phyloP scores from a whole-genome alignment of 1,140 invertebrate species.

The Drosophila pallidifrons region DNA sequence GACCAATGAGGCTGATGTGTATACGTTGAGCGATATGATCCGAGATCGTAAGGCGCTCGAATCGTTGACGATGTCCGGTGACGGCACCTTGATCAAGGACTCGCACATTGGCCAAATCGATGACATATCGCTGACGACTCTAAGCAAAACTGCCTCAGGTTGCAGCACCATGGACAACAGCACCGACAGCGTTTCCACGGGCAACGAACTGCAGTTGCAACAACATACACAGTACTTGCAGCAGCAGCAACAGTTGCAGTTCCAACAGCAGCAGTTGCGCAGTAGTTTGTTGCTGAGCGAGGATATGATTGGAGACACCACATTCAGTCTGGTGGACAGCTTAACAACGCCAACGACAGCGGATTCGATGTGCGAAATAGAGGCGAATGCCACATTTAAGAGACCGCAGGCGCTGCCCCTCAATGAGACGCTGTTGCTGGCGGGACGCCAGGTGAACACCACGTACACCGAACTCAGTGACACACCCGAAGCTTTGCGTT shows the following conservation, averaged over 20 bases:
- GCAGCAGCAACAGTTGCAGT: background rate
- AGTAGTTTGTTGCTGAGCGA: conserved; percentile 69
- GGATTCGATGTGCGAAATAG: conserved; percentile 34
- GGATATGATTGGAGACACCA: conserved; percentile 79
- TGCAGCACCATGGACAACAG: conserved; percentile 83
- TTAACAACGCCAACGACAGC: conserved; percentile 55
- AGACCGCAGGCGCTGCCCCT: conserved; percentile 38
- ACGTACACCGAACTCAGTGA: conserved; percentile 70
- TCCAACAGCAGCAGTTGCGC: conserved; percentile 25
- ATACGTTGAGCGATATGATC: conserved; percentile 78
- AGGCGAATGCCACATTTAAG: conserved; percentile 58
- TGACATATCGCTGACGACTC: conserved; percentile 73
- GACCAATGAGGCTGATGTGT: conserved; percentile 32
- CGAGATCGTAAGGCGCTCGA: conserved; percentile 77
- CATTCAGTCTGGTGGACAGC: conserved; percentile 76
- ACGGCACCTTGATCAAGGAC: conserved; percentile 80
- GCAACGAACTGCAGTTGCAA: conserved; percentile 37
- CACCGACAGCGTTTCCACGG: conserved; percentile 74
- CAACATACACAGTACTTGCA: background rate
- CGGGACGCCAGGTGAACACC: conserved; percentile 60
- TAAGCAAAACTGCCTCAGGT: conserved; percentile 78
- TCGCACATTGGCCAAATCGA: conserved; percentile 82
- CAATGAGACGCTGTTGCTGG: conserved; percentile 60
- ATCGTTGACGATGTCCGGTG: conserved; percentile 74
- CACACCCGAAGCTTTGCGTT: conserved; percentile 68